Base-by-base conservation (phyloP, 2,888 invertebrate species). In the Epicampocera succincta region DNA sequence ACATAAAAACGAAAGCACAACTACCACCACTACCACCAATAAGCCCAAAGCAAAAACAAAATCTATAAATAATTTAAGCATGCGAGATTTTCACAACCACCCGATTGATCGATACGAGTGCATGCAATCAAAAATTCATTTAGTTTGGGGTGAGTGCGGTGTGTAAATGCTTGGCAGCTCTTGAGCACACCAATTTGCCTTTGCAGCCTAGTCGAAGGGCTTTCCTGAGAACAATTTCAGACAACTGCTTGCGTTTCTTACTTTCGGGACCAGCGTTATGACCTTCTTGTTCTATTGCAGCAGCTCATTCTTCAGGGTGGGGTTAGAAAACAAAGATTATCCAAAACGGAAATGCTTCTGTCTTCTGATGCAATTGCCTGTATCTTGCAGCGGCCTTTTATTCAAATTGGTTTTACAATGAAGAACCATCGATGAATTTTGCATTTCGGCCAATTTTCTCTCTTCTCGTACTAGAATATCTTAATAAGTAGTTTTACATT, bases 71-170 rank as follows among this genome's bases (percentile, higher is more conserved):
- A 17, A 8, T 46, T 63, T 19, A 44, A 21, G 40, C 25, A 29
- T 29, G 17, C 61, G 17, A n/a, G 42, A 54, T 50, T 44, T 52
- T 61, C 61, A 77, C 66, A 50, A 82, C 73, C 77, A 78, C 77
- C 81, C 81, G 63, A 81, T 69, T 56, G 76, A 81, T 81, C 73
- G 77, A 77, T 74, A 60, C 46, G 44, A 50, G 19, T 61, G 63
- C 15, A 54, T 61, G 48, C 63, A 40, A 25, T 38, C 25, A 61
- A 44, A 40, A 9, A 38, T 15, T 9, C n/a, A 75, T 17, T 54
- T 46, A 40, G 1, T 40, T 19, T 58, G 17, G 19, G 50, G 60
- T 50, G 50, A 63, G 46, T 25, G 58, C 17, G 21, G 50, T 44
- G 61, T 44, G 44, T 54, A 12, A 44, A 19, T 21, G 17, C 11